Conservation (phyloP, 1,140 invertebrate genomes). For the Ectropis grisescens region DNA sequence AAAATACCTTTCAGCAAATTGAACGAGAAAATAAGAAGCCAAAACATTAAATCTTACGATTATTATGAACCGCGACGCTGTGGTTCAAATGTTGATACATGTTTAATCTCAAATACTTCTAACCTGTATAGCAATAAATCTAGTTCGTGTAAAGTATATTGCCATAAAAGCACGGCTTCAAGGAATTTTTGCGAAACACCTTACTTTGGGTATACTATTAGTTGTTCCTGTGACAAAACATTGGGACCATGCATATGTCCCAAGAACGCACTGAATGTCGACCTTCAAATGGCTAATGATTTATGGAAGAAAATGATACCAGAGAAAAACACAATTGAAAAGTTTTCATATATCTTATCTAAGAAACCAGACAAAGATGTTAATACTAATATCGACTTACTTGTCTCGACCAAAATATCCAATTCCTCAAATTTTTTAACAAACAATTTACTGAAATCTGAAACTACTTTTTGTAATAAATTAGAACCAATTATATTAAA, state of each 20-base stretch:
- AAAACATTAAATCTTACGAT: too few relatives aligned
- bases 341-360: slow-evolving; percentile 34
- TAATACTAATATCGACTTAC: not conserved
- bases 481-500: slow-evolving; percentile 29
- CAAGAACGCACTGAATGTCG: slow-evolving; percentile 23
- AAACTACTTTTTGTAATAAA: slow-evolving; percentile 12
- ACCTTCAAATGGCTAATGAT: slow-evolving; percentile 21
- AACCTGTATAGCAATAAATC: too few relatives aligned
- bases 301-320: slow-evolving; percentile 23
- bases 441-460: slow-evolving; percentile 9
- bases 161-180: too few relatives aligned
- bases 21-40: slow-evolving; percentile 14
- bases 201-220: slow-evolving; percentile 40
- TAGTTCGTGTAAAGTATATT: too few relatives aligned
- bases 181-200: slow-evolving; percentile 9
- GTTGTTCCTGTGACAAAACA: slow-evolving; percentile 33
- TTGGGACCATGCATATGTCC: slow-evolving; percentile 37
- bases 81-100: not conserved
- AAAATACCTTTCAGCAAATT: too few relatives aligned
- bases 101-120: not conserved
- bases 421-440: not conserved
- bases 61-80: too few relatives aligned
- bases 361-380: slow-evolving; percentile 3
- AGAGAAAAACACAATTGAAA: slow-evolving; percentile 1
- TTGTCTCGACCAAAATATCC: too few relatives aligned